Evolutionary conservation across 2,888 invertebrate genomes (phyloP).

Genomic region (Coelogynopora nodosa): DNA sequence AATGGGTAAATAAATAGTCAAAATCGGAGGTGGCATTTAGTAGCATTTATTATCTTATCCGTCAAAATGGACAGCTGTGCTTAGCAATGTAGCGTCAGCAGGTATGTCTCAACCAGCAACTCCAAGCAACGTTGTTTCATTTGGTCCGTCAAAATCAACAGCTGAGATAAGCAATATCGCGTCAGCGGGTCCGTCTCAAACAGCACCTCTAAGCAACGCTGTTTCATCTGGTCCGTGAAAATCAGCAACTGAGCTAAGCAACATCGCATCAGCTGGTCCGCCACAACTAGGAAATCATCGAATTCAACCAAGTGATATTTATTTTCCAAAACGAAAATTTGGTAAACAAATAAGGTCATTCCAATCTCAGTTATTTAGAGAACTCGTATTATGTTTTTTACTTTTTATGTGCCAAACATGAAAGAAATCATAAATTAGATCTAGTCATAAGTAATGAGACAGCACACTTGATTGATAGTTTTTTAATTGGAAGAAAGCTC

Average conservation of each 20-base stretch:
- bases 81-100: neutral
- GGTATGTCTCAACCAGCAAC: neutral
- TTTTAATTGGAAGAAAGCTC: no score
- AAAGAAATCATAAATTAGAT: neutral
- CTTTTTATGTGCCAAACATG: conserved; percentile 23
- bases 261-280: neutral
- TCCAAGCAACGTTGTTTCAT: neutral
- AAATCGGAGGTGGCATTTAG: no score
- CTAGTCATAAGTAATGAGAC: neutral
- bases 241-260: neutral
- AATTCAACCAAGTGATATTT: conserved; percentile 23
- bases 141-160: neutral
- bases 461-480: neutral
- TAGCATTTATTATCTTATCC: neutral
- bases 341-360: neutral
- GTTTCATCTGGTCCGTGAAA: neutral
- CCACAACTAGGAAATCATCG: neutral
- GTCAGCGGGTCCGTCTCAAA: neutral
- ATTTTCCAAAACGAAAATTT: neutral
- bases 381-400: neutral
- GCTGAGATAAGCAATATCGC: neutral
- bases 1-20: no score
- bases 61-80: neutral
- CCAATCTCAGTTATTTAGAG: neutral
- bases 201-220: neutral